Percentiles rank a stretch among this genome's conserved stretches.
Conservation (phyloP, 2,797 vertebrate genomes). For the Eulemur albifrons region DNA sequence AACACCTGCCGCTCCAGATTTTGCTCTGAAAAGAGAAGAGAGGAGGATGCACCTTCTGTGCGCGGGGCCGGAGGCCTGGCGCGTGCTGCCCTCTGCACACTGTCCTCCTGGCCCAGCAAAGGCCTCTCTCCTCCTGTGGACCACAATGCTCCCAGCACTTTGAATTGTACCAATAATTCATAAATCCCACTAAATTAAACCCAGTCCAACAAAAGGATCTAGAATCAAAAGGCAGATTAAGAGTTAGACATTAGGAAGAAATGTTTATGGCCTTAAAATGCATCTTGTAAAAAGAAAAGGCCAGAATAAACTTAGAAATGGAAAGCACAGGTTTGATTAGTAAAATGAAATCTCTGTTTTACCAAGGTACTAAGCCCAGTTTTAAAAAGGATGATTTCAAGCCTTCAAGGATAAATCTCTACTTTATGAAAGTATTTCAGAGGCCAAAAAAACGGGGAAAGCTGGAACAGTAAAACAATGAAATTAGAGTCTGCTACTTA, state of each 20-base stretch:
- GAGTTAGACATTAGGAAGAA: not conserved
- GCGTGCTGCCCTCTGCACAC: not conserved
- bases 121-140: not conserved
- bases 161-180: accelerated
- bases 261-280: not conserved
- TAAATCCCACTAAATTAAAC: not conserved
- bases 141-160: not conserved
- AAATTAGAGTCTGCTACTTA: too few relatives aligned
- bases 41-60: accelerated
- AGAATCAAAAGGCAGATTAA: not conserved
- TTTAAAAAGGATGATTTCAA: not conserved
- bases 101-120: not conserved
- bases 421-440: not conserved
- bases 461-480: not conserved
- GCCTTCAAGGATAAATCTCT: not conserved
- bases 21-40: conserved; percentile 89
- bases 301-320: not conserved
- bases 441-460: not conserved
- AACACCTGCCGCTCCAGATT: conserved; percentile 95
- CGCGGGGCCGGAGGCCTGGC: not conserved
- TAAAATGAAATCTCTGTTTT: not conserved
- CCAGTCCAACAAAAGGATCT: not conserved
- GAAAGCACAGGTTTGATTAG: not conserved
- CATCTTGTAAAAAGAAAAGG: not conserved
- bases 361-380: not conserved